phyloP scores from a whole-genome alignment of 2,113 vertebrate species.

The Puffinus mauretanicus region DNA sequence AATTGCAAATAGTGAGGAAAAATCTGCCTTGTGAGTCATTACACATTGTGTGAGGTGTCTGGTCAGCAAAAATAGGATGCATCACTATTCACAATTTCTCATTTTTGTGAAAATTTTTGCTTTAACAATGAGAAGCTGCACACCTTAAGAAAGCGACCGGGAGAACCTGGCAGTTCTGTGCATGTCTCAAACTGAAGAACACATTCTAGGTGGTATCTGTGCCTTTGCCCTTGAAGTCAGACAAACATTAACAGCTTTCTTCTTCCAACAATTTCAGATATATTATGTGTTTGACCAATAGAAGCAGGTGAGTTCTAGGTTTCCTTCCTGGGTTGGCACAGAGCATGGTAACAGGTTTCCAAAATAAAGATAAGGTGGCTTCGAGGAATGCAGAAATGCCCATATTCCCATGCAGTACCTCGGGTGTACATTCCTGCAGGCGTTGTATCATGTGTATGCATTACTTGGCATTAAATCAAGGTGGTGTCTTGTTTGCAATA shows the following conservation, averaged over 20 bases:
- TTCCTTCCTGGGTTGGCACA: not conserved
- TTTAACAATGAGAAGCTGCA: not conserved
- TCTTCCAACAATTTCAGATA: not conserved
- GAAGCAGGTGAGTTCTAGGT: not conserved
- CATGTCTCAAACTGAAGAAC: not conserved
- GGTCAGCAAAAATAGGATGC: not conserved
- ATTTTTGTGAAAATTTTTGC: not conserved
- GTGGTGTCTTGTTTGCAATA: not conserved
- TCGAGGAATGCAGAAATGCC: not conserved
- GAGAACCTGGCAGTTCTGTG: not conserved
- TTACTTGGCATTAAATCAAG: not conserved
- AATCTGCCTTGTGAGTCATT: not conserved
- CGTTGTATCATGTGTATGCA: not conserved
- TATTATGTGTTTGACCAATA: not conserved
- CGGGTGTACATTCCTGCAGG: not conserved
- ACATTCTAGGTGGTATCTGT: not conserved
- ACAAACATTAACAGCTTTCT: not conserved
- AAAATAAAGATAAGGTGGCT: not conserved
- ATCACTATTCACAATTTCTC: not conserved
- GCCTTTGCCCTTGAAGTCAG: not conserved
- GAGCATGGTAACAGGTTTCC: not conserved
- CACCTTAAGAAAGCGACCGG: not conserved
- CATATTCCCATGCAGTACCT: not conserved
- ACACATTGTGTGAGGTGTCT: not conserved
- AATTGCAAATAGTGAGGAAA: not conserved